These are phyloP conservation scores for Pipa parva DNA, from an alignment of 2,113 vertebrate species.

Conservation along the genomic window DNA sequence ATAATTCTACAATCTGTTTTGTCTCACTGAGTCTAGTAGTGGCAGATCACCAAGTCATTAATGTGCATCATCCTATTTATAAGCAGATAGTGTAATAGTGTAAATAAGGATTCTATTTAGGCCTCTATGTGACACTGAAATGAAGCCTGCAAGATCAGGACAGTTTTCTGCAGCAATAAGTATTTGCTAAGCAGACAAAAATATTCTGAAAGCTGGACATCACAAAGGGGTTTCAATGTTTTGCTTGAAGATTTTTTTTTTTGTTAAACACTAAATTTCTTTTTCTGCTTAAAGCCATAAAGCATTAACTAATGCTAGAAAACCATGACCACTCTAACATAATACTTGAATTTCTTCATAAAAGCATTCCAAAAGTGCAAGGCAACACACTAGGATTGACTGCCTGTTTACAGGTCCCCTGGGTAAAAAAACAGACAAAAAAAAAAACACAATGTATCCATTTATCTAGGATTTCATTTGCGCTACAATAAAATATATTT, in stretches of 20 bases:
- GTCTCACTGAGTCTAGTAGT: neutral
- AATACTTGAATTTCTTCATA: neutral
- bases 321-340: neutral
- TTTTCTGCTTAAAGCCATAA: no score
- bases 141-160: neutral
- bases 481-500: no score
- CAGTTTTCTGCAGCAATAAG: neutral
- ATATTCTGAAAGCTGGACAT: neutral
- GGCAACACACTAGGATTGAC: neutral
- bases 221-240: neutral
- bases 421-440: no score
- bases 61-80: neutral
- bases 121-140: neutral
- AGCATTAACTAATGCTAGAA: neutral
- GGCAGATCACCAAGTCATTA: neutral
- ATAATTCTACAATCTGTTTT: neutral
- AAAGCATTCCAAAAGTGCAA: neutral
- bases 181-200: no score
- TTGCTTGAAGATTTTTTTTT: neutral
- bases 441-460: no score
- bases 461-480: no score
- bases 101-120: neutral
- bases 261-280: neutral
- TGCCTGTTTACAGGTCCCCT: neutral
- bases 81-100: conserved; percentile 1